Evolutionary conservation across 2,113 vertebrate species (phyloP), one percentile per base, ranked within the genome.

Genomic region (Microtus pennsylvanicus): DNA sequence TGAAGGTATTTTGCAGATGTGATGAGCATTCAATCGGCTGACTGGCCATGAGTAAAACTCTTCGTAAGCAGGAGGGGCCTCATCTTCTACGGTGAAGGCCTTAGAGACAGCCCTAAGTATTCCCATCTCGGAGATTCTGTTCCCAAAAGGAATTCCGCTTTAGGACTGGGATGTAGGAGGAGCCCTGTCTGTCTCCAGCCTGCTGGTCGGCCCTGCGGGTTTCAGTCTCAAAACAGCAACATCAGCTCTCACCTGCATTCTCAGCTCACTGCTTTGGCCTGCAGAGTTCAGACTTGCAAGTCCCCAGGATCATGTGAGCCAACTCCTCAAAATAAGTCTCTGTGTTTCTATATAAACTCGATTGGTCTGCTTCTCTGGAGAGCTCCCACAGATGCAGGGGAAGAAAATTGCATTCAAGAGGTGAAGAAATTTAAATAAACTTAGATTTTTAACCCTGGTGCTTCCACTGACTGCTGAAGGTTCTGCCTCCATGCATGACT

Each of bases 301-400:
- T 7, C 33, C 3, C 52, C 28, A 58, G 28, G 78, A 58, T 52
- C 8, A 10, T 24, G 10, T 80, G 70, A 88, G n/a, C n/a, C 19
- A 77, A 38, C 52, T 70, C 58, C 87, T 94, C 78, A 92, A 75
- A 95, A 92, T 80, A 86, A 81, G 52, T 93, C 24, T 28, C 2
- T 13, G 33, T 45, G 7, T 89, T 17, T 47, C 22, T 80, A 21
- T 58, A 65, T 75, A 67, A 65, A 52, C 76, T 14, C 65, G 1
- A n/a, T 19, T 81, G 45, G 45, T 92, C 33, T 45, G 6, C 78
- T 92, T 94, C 69, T 87, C 69, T 69, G 35, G 45, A 86, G 87
- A 83, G 61, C 28, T 17, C 82, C 72, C 45, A 86, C 42, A 82
- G 65, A 65, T 50, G 30, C 13, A 78, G 55, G 69, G 55, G 55